phyloP scores from a whole-genome alignment of 37 sponge, comb jelly and placozoan species.

The Chondrilla cf. caribensis region DNA sequence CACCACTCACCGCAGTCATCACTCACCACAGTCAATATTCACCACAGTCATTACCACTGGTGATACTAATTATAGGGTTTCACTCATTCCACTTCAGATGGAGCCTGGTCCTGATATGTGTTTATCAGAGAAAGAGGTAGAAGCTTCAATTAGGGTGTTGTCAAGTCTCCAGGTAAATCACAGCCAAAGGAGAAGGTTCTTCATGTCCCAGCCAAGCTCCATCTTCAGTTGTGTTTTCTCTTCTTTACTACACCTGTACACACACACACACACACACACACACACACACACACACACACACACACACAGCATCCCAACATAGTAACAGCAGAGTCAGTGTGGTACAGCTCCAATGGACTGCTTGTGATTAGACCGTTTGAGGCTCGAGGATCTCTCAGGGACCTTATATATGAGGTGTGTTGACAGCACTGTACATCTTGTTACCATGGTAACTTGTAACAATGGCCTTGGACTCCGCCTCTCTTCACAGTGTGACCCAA shows the following conservation, averaged over 20 bases:
- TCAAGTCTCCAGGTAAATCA: constrained; percentile 56
- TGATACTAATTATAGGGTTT: too few species aligned
- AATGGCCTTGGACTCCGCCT: too few species aligned
- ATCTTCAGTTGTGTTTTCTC: too few species aligned
- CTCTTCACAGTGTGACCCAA: constrained; percentile 23
- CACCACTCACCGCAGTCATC: too few species aligned
- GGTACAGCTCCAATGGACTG: constrained; percentile 57
- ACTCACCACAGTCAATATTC: too few species aligned
- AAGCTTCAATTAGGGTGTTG: constrained; percentile 46
- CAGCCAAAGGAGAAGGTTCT: too few species aligned
- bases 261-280: constrained; percentile 19
- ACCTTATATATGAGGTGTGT: constrained; percentile 53
- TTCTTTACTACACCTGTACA: neutral
- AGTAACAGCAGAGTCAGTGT: constrained; percentile 51
- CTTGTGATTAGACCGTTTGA: constrained; percentile 48
- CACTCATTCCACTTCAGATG: constrained; percentile 39
- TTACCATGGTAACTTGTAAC: neutral
- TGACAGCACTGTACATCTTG: neutral
- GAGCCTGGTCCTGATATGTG: constrained; percentile 77
- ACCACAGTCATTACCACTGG: too few species aligned
- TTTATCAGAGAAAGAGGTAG: constrained; percentile 68
- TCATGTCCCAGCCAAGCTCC: too few species aligned
- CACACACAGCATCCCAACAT: constrained; percentile 76
- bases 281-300: constrained; percentile 18
- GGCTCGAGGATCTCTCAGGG: constrained; percentile 63